Conservation (phyloP, 2,113 vertebrate species). For the Albula goreensis region DNA sequence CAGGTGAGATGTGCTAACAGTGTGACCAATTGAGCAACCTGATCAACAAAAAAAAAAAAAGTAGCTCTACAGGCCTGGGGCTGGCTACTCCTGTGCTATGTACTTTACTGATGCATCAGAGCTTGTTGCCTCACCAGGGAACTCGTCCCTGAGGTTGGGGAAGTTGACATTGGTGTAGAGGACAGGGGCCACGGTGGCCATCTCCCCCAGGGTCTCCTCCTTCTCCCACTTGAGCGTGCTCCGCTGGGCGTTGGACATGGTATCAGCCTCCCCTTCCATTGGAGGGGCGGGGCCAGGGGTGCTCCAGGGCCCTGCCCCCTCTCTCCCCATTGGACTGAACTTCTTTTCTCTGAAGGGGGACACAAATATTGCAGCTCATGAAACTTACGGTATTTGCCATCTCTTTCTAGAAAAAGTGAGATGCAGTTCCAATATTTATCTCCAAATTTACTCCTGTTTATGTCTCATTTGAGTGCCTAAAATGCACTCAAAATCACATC, state of each 20-base stretch:
- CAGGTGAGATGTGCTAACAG: too few relatives aligned
- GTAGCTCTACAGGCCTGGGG: too few relatives aligned
- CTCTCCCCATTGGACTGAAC: conserved; percentile 79
- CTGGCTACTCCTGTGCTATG: too few relatives aligned
- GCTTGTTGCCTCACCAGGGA: conserved; percentile 74
- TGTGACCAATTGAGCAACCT: too few relatives aligned
- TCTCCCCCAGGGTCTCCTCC: conserved; percentile 88
- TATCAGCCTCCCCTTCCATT: conserved; percentile 82
- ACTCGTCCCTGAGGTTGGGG: conserved; percentile 85
- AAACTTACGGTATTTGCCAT: not conserved
- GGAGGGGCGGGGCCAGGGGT: conserved; percentile 56
- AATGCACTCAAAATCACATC: not conserved
- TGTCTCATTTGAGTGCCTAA: not conserved
- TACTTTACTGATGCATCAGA: too few relatives aligned
- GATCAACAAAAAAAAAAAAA: too few relatives aligned
- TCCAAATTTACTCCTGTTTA: not conserved
- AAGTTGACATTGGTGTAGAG: conserved; percentile 94
- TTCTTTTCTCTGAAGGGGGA: conserved; percentile 82
- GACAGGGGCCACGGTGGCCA: conserved; percentile 92
- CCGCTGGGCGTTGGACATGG: conserved; percentile 86
- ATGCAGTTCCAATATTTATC: not conserved
- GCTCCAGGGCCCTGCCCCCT: conserved; percentile 79
- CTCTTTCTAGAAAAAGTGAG: not conserved
- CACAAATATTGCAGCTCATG: not conserved
- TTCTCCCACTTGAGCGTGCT: conserved; percentile 98